Evolutionary conservation across 1,140 invertebrate species (phyloP).

Genomic region (Lepidotrigona ventralis): DNA sequence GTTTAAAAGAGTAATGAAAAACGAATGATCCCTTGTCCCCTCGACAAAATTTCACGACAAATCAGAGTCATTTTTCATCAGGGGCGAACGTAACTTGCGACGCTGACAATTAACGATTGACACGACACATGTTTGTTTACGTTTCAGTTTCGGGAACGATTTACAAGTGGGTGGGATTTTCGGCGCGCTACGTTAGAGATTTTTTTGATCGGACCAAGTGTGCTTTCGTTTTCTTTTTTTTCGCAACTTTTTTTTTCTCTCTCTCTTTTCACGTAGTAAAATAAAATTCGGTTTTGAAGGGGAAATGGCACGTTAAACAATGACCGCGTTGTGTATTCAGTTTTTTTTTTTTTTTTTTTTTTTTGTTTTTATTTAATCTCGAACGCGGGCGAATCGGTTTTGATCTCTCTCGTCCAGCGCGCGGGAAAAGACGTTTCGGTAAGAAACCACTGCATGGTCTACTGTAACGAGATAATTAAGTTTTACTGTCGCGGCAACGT

Average conservation of each 20-base stretch:
- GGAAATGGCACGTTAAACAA: no score
- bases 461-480: conserved; percentile 58
- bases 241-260: no score
- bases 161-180: no score
- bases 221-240: no score
- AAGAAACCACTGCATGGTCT: conserved; percentile 30
- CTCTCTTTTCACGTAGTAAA: no score
- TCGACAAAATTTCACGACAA: background rate
- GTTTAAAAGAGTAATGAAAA: background rate
- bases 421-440: background rate
- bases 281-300: no score
- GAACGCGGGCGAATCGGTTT: conserved; percentile 9
- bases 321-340: background rate
- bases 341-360: background rate
- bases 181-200: no score
- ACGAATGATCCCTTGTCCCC: background rate
- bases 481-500: conserved; percentile 31
- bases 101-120: background rate
- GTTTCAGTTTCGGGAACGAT: no score
- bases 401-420: background rate
- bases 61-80: background rate
- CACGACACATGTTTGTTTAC: no score
- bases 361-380: background rate
- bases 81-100: background rate
- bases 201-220: no score